phyloP scores from a whole-genome alignment of 2,888 invertebrate genomes.

The Drosophila gaucha region DNA sequence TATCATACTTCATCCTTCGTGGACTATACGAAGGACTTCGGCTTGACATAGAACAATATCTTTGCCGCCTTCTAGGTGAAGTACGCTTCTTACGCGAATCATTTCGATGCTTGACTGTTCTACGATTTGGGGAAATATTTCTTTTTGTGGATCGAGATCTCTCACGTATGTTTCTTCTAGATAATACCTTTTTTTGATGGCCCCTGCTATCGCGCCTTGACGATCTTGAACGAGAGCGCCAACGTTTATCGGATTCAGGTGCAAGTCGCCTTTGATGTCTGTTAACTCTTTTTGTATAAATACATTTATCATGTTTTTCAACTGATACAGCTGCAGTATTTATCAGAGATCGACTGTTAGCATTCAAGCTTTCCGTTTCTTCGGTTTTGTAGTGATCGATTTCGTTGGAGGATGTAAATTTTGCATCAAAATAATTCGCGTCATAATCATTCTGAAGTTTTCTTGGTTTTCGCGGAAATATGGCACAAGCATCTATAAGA shows the following conservation, averaged over 20 bases:
- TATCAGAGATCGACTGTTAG: background rate
- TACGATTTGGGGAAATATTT: background rate
- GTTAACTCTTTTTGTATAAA: background rate
- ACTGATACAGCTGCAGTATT: background rate
- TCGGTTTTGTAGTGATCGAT: background rate
- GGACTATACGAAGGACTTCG: background rate
- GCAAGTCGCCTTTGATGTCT: background rate
- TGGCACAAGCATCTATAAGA: background rate
- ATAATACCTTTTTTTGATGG: background rate
- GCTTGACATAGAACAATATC: too few relatives aligned
- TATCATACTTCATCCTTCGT: background rate
- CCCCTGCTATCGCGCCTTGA: background rate
- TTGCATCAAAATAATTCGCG: too few relatives aligned
- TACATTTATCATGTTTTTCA: background rate
- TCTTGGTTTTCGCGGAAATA: conserved; percentile 1
- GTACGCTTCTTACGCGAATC: background rate
- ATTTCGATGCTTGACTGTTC: background rate
- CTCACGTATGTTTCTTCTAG: background rate
- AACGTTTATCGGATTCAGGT: too few relatives aligned
- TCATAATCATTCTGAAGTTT: background rate
- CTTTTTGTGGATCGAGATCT: conserved; percentile 1
- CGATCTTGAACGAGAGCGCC: background rate
- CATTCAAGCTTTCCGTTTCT: background rate
- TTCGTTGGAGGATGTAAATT: background rate
- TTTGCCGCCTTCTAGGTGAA: conserved; percentile 1